phyloP scores from a whole-genome alignment of 2,113 vertebrate genomes.

The Atrichornis clamosus region DNA sequence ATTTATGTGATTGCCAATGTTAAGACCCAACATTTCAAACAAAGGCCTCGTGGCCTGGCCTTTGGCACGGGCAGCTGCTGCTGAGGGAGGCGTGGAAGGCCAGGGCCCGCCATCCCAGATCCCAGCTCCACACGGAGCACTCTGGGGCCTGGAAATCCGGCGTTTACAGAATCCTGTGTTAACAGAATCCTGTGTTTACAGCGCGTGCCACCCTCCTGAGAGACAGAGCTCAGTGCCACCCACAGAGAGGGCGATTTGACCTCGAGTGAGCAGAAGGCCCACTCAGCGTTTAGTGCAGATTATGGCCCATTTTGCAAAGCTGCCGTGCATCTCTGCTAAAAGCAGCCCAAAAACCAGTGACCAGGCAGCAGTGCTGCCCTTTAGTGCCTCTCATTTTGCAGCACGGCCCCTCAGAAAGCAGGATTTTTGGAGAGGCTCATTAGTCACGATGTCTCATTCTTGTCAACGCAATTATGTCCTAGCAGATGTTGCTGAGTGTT shows the following conservation, averaged over 20 bases:
- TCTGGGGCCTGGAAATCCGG: neutral
- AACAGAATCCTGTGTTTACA: neutral
- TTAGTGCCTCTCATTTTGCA: neutral
- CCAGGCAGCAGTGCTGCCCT: neutral
- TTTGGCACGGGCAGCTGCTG: neutral
- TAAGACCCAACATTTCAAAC: neutral
- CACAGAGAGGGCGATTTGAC: neutral
- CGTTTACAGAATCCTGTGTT: no score
- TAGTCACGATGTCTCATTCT: neutral
- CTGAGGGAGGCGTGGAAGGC: neutral
- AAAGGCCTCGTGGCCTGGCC: neutral
- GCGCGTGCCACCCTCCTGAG: neutral
- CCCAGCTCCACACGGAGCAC: neutral
- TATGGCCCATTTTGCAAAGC: neutral
- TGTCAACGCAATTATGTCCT: neutral
- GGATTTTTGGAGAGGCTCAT: neutral
- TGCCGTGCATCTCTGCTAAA: neutral
- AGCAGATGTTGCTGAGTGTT: neutral
- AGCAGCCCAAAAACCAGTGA: neutral
- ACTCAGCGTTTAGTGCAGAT: neutral
- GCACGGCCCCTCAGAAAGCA: neutral
- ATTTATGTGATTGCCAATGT: conserved; percentile 7
- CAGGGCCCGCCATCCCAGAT: neutral
- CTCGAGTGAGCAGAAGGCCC: neutral
- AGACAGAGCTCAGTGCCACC: neutral